Base-by-base conservation (phyloP, 2,797 vertebrate genomes). In the Synanceia verrucosa region DNA sequence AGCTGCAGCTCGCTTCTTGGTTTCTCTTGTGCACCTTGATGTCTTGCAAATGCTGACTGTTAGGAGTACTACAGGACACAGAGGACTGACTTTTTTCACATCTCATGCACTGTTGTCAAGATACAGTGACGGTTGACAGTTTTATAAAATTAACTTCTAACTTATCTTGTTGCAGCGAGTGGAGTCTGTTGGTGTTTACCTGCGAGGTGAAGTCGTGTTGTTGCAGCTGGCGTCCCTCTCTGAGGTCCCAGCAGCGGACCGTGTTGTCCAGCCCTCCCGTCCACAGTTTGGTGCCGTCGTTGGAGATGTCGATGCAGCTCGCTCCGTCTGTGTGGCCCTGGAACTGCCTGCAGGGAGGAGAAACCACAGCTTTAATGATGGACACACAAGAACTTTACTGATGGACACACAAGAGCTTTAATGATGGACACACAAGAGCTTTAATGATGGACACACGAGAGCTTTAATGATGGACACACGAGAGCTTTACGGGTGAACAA, bases 191-290 rank as follows among this genome's bases (percentile, higher is more conserved):
- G 36, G 12, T 51, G 53, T 19, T 12, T 55, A 90, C 90, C 86
- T 95, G 94, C 9, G 95, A 95, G 56, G 92, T 95, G 91, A 95
- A 96, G 82, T 96, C 94, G 0, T 96, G 95, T 7, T 96, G 95
- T 81, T 95, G 95, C 0, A 96, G 94, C 88, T 96, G 95, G 0
- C 95, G 93, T 4, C 96, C 95, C 68, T 97, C 95, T 4, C 96
- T 86, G 71, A 97, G 93, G 91, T 96, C 96, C 95, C 96, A 96
- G 92, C 95, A 96, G 78, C 96, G 93, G 47, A 97, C 96, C 0
- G 96, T 96, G 92, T 95, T 96, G 93, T 97, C 96, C 90, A 96
- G 84, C 0, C 96, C 96, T 0, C 96, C 96, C 0, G 95, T 97
- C 96, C 96, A 96, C 68, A 96, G 94, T 65, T 95, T 95, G 71